phyloP scores from a whole-genome alignment of 2,888 invertebrate species.

The Pyrrhosoma nymphula region DNA sequence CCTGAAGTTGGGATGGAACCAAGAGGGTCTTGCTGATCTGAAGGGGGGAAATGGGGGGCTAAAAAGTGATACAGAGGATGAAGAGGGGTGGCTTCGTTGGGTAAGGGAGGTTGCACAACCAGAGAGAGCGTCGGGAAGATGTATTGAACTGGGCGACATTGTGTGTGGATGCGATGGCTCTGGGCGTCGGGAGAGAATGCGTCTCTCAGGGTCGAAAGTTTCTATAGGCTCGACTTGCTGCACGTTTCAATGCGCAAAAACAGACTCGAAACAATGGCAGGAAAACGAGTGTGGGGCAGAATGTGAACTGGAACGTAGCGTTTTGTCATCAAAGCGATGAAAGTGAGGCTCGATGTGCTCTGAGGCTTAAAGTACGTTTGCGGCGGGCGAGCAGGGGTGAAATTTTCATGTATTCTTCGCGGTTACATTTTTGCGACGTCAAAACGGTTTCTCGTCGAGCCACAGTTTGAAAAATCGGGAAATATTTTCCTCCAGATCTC shows the following conservation, averaged over 20 bases:
- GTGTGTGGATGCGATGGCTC: background rate
- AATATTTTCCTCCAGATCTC: too few species aligned
- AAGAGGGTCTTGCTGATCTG: background rate
- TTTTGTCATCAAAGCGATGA: too few species aligned
- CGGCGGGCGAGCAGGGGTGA: too few species aligned
- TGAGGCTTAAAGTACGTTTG: too few species aligned
- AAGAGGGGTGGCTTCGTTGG: background rate
- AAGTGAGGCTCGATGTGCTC: too few species aligned
- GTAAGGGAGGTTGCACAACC: background rate
- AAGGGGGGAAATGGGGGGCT: background rate
- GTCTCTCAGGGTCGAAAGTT: background rate
- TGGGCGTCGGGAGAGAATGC: background rate
- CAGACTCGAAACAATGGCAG: background rate
- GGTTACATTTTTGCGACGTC: too few species aligned
- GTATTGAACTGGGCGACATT: background rate
- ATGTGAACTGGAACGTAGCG: too few species aligned
- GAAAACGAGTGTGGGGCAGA: too few species aligned
- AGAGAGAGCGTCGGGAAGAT: background rate
- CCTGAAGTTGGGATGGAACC: background rate
- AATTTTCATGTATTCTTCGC: too few species aligned
- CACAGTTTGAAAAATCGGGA: too few species aligned
- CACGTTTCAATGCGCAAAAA: background rate
- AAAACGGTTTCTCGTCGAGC: too few species aligned
- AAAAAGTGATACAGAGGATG: background rate
- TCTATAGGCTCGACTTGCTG: background rate